Evolutionary conservation across 2,888 invertebrate species (phyloP).

Genomic region (Drosophila paramelanica): DNA sequence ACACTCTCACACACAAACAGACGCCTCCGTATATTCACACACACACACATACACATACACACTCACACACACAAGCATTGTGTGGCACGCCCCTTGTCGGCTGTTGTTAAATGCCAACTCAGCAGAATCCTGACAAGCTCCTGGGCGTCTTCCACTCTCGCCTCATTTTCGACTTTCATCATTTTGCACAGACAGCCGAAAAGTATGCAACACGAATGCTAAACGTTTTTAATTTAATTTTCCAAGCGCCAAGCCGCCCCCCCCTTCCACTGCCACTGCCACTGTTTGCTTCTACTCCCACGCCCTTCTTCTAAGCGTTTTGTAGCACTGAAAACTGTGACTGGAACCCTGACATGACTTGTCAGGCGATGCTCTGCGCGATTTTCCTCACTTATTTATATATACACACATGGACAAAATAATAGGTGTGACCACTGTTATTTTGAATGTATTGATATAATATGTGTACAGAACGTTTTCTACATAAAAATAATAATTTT

Average conservation of each 20-base stretch:
- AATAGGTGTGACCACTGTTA: too few relatives aligned
- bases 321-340: constrained; percentile 22
- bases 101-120: constrained; percentile 42
- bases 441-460: too few relatives aligned
- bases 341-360: constrained; percentile 46
- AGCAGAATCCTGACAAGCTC: constrained; percentile 36
- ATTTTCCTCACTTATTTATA: constrained; percentile 15
- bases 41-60: background rate
- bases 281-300: background rate
- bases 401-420: too few relatives aligned
- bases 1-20: background rate
- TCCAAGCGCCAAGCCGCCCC: background rate
- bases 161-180: constrained; percentile 39
- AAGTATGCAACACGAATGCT: constrained; percentile 66
- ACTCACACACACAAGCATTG: constrained; percentile 1
- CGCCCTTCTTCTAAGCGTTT: constrained; percentile 2
- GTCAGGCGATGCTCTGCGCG: constrained; percentile 49
- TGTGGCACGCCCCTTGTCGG: constrained; percentile 6
- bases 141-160: background rate
- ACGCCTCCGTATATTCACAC: too few relatives aligned
- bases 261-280: too few relatives aligned
- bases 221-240: constrained; percentile 68
- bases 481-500: too few relatives aligned
- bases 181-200: constrained; percentile 46
- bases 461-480: too few relatives aligned